Base-by-base conservation (phyloP, 2,888 invertebrate species). In the Odiellus spinosus region DNA sequence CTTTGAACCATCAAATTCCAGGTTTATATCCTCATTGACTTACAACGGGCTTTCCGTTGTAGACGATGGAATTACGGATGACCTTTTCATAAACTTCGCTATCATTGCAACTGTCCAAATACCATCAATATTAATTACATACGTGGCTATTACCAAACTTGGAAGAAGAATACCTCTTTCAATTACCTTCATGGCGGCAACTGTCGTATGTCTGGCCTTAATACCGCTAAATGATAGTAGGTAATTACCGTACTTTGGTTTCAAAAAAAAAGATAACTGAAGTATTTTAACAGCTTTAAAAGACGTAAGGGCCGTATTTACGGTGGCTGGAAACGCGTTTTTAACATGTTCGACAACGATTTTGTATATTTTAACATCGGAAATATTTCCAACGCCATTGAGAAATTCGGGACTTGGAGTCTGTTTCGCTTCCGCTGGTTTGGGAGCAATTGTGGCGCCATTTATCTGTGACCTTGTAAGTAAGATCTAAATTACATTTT, bases 21-120 rank as follows among this genome's bases (percentile, higher is more conserved):
- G 65, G 65, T 84, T 85, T 61, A 82, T 85, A n/a, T 85, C 84
- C 63, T 81, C 84, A 2, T 72, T 86, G 50, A 82, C 80, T 1
- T 87, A 86, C 64, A 86, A 86, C 59, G 86, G 86, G 0, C 68
- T 87, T 1, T 83, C 85, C 0, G 64, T 86, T 44, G 84, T 80
- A 58, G 77, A 82, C 0, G 83, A 83, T 3, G 81, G 77, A 58
- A 67, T 86, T n/a, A 74, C 77, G 53, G 85, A 82, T 14, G 82
- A 86, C 64, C 85, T 86, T 0, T 85, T 75, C 64, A 63, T 85
- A 11, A 80, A 82, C 57, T 71, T 81, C 45, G 84, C 84, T 59
- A 72, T 84, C 5, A 76, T 80, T 68, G 80, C 78, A 1, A 67
- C 84, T 21, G 82, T 85, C 0, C 86, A 87, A 62, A 67, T 83